phyloP scores from a whole-genome alignment of 2,888 invertebrate genomes.

The Lapara coniferarum region DNA sequence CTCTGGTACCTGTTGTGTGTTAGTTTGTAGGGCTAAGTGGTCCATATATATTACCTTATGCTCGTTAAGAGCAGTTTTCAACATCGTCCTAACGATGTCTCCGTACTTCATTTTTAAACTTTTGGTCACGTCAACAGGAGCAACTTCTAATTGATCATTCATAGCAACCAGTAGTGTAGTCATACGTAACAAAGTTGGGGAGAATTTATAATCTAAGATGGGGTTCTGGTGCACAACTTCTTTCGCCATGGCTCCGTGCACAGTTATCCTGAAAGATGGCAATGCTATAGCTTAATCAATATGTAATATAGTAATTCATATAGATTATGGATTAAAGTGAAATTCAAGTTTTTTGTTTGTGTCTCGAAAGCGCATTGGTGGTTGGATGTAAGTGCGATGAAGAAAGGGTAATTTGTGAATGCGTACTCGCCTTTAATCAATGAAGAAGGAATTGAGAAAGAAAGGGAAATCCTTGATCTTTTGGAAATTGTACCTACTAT shows the following conservation, averaged over 20 bases:
- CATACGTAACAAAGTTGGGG: slow-evolving; percentile 62
- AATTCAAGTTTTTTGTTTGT: too few species aligned
- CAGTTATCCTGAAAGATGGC: slow-evolving; percentile 62
- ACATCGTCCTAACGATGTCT: slow-evolving; percentile 53
- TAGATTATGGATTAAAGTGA: too few species aligned
- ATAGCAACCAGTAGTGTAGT: slow-evolving; percentile 59
- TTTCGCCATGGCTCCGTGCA: slow-evolving; percentile 75
- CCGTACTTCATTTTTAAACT: slow-evolving; percentile 58
- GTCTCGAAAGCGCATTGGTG: too few species aligned
- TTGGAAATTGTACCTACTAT: too few species aligned
- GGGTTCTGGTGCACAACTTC: slow-evolving; percentile 74
- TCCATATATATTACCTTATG: slow-evolving; percentile 57
- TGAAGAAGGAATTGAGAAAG: too few species aligned
- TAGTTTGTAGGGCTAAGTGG: too few species aligned
- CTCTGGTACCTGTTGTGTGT: too few species aligned
- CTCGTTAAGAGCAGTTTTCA: slow-evolving; percentile 66
- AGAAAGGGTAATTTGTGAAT: too few species aligned
- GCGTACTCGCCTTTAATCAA: too few species aligned
- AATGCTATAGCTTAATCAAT: not conserved
- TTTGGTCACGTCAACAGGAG: slow-evolving; percentile 46
- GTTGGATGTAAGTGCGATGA: too few species aligned
- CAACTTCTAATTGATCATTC: slow-evolving; percentile 57
- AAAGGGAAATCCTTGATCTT: too few species aligned
- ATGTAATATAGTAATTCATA: too few species aligned
- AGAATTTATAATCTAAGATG: slow-evolving; percentile 68